Evolutionary conservation across 2,888 invertebrate species (phyloP).

Genomic region (Brassicogethes aeneus): DNA sequence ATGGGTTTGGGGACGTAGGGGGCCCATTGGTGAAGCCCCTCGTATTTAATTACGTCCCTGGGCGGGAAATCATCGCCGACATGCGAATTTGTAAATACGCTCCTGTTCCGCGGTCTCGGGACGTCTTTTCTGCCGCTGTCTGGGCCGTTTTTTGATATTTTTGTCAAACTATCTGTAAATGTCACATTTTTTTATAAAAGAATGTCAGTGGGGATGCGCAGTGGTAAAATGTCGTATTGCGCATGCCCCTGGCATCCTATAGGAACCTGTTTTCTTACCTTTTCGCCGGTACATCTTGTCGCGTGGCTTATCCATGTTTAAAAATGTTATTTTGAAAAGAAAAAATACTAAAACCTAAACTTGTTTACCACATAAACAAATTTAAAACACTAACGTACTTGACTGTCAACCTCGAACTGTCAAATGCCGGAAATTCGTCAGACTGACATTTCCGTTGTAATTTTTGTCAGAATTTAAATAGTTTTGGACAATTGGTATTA

Average conservation of each 20-base stretch:
- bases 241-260: not conserved
- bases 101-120: slow-evolving; percentile 50
- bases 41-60: slow-evolving; percentile 46
- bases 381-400: no score
- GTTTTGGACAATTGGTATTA: no score
- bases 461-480: no score
- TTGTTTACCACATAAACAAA: slow-evolving; percentile 1
- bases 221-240: no score
- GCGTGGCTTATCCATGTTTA: slow-evolving; percentile 29
- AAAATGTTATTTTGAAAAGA: slow-evolving; percentile 19
- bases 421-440: no score
- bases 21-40: slow-evolving; percentile 45
- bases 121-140: slow-evolving; percentile 36
- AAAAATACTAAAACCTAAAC: slow-evolving; percentile 11
- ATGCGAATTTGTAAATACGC: slow-evolving; percentile 57
- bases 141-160: slow-evolving; percentile 29
- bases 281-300: slow-evolving; percentile 38
- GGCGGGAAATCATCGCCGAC: slow-evolving; percentile 47
- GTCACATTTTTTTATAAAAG: no score
- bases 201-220: no score
- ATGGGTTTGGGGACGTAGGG: slow-evolving; percentile 45
- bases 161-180: slow-evolving; percentile 35
- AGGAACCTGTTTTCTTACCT: slow-evolving; percentile 27
- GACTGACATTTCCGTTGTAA: no score
- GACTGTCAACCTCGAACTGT: no score